Conservation (phyloP, 2,797 vertebrate genomes). For the Eupleurogrammus muticus region DNA sequence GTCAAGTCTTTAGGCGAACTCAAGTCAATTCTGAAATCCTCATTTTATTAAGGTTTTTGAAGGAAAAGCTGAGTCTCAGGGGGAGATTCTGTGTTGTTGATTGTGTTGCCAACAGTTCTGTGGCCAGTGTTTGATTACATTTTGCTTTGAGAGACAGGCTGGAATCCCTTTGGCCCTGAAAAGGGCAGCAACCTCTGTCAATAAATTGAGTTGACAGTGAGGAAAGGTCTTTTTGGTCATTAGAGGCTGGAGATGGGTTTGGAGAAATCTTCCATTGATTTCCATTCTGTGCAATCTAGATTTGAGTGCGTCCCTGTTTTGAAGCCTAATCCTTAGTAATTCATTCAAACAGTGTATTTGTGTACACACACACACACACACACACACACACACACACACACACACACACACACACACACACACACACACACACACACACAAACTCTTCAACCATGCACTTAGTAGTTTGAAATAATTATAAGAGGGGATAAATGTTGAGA, state of each 20-base stretch:
- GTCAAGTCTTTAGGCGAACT: neutral
- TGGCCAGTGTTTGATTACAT: neutral
- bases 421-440: constrained; percentile 10
- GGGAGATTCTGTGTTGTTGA: too few relatives aligned
- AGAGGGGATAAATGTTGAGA: constrained; percentile 73
- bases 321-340: constrained; percentile 54
- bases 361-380: constrained; percentile 22
- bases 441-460: constrained; percentile 45
- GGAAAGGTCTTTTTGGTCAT: constrained; percentile 25
- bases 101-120: neutral
- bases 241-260: constrained; percentile 29
- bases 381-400: constrained; percentile 19
- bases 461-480: constrained; percentile 76
- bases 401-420: constrained; percentile 22
- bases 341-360: constrained; percentile 45
- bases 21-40: neutral
- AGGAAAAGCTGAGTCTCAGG: neutral
- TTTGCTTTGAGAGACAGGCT: neutral
- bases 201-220: constrained; percentile 23
- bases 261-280: constrained; percentile 42
- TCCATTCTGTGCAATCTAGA: constrained; percentile 40
- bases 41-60: neutral
- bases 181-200: constrained; percentile 19
- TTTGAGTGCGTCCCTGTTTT: constrained; percentile 38
- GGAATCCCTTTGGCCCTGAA: neutral